A percentile compares a stretch with the other conserved stretches of the same genome.
Conservation (phyloP, 2,113 vertebrate genomes). For the Cyprinus carpio region DNA sequence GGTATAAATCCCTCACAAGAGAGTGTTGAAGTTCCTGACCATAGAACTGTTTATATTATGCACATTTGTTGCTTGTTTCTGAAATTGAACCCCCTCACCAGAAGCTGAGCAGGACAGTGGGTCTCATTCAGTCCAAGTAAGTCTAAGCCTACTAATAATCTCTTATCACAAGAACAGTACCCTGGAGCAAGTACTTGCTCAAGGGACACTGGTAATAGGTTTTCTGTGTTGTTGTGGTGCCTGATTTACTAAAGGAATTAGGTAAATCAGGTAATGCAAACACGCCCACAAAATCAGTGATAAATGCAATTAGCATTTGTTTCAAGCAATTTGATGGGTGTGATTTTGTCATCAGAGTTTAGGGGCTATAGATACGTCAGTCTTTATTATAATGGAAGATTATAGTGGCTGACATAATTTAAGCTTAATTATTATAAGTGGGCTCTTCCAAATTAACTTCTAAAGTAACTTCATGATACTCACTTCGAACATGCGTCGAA, state of each 20-base stretch:
- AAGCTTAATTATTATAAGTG: no score
- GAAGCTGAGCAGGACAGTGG: neutral
- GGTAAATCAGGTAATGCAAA: neutral
- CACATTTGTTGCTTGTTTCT: neutral
- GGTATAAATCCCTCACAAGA: neutral
- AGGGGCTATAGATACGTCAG: slow-evolving; percentile 1
- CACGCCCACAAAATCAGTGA: neutral
- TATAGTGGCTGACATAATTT: neutral
- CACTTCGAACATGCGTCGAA: no score
- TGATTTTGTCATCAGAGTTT: neutral
- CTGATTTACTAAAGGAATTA: neutral
- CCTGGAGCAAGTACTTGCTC: neutral
- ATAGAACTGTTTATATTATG: slow-evolving; percentile 6
- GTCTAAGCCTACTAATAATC: neutral
- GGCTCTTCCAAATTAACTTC: neutral
- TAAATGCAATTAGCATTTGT: neutral
- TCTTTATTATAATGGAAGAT: neutral
- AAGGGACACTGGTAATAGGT: neutral
- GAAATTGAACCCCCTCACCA: neutral
- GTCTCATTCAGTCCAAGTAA: neutral
- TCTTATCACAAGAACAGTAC: neutral
- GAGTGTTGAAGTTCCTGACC: neutral
- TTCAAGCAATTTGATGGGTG: neutral
- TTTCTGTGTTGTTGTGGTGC: neutral
- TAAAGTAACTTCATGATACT: neutral